Base-by-base conservation (phyloP, 2,113 vertebrate genomes). In the Polyodon spathula region DNA sequence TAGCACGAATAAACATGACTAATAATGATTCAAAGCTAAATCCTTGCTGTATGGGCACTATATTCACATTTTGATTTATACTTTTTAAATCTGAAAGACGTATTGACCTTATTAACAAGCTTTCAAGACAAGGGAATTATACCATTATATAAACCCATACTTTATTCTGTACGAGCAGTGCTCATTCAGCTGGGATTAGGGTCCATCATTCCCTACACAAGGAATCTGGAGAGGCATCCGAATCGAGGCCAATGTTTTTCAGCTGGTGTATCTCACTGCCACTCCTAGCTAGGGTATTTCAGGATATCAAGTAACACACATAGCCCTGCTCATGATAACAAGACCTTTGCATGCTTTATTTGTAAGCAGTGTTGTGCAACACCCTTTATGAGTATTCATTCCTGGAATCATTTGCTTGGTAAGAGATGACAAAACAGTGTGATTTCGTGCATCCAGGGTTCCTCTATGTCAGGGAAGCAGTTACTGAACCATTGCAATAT, bases 141-240 rank as follows among this genome's bases (percentile, higher is more conserved):
- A 15, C 7, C 14, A 46, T 8, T 42, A 1, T 43, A 11, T 8
- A 11, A 56, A 46, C 15, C 42, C n/a, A n/a, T 8, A 66, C 43
- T 69, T 40, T 42, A 51, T 62, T 3, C 63, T n/a, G 17, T 59
- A 99, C 95, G 90, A 86, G 40, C 96, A 98, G 16, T 90, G 88
- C 69, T 98, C 96, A 2, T 99, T 99, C 78, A 92, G 96, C 40
- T 99, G 95, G 96, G 95, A 99, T 59, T 98, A 93, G 94, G 95
- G 94, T 0, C 96, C 96, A 11, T 89, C 96, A 40, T 97, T 99
- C 62, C 94, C 96, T 7, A 92, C 93, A 11, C 82, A 90, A 70
- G 95, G 95, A 8, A 88, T 98, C 62, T 97, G 94, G 94, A 93
- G 88, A 69, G 86, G 79, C 37, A 89, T 94, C 60, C 79, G 66